Conservation (phyloP, 2,797 vertebrate species). For the Peromyscus melanophrys region DNA sequence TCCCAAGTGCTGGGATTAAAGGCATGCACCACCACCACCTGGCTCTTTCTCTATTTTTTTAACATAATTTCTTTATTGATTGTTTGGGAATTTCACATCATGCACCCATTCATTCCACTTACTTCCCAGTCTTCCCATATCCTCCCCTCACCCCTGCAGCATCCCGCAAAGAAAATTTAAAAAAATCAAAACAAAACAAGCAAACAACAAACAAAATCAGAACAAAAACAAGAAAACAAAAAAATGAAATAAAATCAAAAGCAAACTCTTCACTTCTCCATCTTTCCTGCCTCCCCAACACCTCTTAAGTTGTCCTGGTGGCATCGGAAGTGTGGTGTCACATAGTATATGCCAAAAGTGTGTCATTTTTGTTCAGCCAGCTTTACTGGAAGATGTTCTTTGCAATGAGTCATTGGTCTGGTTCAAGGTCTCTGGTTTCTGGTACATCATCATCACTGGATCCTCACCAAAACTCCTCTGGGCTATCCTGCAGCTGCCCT, state of each 20-base stretch:
- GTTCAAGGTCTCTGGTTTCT: not conserved
- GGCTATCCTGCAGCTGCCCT: rapidly evolving
- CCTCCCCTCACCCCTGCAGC: not conserved
- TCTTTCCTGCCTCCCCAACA: not conserved
- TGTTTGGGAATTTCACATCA: not conserved
- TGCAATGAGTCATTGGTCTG: not conserved
- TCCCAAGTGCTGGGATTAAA: too few species aligned
- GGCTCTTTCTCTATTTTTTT: not conserved
- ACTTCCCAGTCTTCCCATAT: not conserved
- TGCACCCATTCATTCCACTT: not conserved
- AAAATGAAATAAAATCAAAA: not conserved
- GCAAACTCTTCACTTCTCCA: not conserved
- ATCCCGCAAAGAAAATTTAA: not conserved
- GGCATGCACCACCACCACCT: too few species aligned
- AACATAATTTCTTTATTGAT: not conserved
- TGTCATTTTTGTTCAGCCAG: not conserved
- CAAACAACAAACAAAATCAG: not conserved
- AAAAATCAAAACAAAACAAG: not conserved
- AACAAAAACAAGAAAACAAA: not conserved
- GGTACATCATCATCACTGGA: not conserved
- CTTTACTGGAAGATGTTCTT: not conserved
- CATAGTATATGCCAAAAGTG: not conserved
- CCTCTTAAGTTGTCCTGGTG: not conserved
- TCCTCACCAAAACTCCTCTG: too few species aligned
- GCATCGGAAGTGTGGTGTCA: not conserved